These are phyloP conservation scores for Sturmia bella DNA, from an alignment of 2,888 invertebrate genomes.

Conservation along the genomic window DNA sequence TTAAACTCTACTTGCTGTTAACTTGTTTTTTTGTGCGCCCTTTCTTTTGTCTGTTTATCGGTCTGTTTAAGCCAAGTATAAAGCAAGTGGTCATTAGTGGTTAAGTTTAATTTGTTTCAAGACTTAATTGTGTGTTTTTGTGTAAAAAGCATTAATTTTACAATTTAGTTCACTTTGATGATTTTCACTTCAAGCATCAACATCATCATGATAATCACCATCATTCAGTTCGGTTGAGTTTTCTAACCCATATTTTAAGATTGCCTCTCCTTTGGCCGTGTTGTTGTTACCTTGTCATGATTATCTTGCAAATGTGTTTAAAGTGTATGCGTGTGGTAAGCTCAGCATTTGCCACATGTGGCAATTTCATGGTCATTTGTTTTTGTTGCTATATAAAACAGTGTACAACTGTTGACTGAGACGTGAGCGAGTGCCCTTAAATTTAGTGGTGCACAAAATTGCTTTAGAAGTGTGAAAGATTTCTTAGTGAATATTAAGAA, in stretches of 20 bases:
- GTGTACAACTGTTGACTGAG: not conserved
- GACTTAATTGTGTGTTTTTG: constrained; percentile 17
- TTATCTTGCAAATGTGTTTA: constrained; percentile 22
- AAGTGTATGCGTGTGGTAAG: constrained; percentile 39
- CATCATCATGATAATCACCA: not conserved
- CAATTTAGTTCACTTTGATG: constrained; percentile 14
- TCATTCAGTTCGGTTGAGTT: constrained; percentile 30
- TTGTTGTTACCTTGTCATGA: constrained; percentile 4
- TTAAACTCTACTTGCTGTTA: constrained; percentile 10
- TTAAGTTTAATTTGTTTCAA: constrained; percentile 31
- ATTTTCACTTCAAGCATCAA: constrained; percentile 42
- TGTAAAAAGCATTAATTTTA: constrained; percentile 17
- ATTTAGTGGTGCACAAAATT: constrained; percentile 57
- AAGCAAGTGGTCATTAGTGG: constrained; percentile 49
- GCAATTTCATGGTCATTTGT: constrained; percentile 49
- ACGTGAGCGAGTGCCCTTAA: constrained; percentile 25
- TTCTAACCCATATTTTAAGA: constrained; percentile 45
- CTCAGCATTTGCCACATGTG: constrained; percentile 38
- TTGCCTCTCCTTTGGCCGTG: not conserved
- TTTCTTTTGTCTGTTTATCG: not conserved
- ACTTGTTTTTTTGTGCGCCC: not conserved
- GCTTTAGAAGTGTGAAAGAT: constrained; percentile 26
- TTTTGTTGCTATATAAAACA: constrained; percentile 16
- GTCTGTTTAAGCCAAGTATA: constrained; percentile 28
- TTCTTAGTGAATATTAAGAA: constrained; percentile 9